Conservation (phyloP, 2,797 vertebrate genomes). For the Lepilemur septentrionalis region DNA sequence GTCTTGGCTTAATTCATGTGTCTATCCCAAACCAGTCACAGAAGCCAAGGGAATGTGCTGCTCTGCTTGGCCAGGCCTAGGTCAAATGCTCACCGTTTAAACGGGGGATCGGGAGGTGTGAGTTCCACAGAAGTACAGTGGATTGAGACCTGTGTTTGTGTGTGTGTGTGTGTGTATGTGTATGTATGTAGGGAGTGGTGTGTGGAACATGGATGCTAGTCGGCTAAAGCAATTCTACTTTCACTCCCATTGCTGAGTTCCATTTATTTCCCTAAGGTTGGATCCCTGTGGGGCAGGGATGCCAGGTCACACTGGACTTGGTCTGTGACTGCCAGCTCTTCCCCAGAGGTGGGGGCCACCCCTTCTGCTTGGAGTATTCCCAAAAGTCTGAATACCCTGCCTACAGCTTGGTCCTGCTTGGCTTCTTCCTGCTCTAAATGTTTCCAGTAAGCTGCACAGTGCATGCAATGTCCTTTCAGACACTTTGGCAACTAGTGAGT, state of each 20-base stretch:
- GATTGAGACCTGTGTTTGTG: background rate
- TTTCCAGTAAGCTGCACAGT: slow-evolving; percentile 61
- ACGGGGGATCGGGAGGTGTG: background rate
- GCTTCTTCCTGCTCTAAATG: background rate
- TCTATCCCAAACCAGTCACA: background rate
- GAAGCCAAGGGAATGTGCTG: background rate
- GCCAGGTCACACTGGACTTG: background rate
- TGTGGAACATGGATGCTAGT: background rate
- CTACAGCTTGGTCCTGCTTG: background rate
- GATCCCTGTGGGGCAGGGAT: background rate
- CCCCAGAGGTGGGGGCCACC: background rate
- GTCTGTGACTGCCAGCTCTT: background rate
- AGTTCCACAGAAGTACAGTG: background rate
- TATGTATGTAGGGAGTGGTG: too few relatives aligned
- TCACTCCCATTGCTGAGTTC: background rate
- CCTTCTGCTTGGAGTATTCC: background rate
- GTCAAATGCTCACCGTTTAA: background rate
- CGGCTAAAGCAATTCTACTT: background rate
- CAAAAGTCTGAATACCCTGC: background rate
- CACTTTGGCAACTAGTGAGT: slow-evolving; percentile 70
- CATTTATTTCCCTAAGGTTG: background rate
- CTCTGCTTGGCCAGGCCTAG: background rate
- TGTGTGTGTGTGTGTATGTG: too few relatives aligned
- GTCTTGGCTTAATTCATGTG: background rate
- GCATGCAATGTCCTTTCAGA: slow-evolving; percentile 64